Evolutionary conservation across 2,797 vertebrate genomes (phyloP).

Genomic region (Protonibea diacanthus): DNA sequence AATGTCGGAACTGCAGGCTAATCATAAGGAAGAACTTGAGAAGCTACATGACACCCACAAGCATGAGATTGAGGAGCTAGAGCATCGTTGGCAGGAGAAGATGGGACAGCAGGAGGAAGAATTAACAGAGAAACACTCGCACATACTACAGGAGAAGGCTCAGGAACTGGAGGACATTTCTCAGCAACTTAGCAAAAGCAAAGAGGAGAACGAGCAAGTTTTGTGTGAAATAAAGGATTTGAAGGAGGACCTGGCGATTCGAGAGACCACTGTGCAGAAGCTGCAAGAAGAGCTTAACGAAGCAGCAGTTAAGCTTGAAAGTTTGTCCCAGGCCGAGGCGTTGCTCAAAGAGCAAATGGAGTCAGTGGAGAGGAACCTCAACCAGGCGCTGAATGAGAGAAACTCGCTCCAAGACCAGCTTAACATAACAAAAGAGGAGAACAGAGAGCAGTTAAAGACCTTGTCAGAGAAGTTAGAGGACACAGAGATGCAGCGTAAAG

Average conservation of each 20-base stretch:
- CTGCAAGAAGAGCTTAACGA: constrained; percentile 89
- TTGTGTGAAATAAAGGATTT: constrained; percentile 81
- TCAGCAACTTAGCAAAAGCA: constrained; percentile 78
- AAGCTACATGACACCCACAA: constrained; percentile 84
- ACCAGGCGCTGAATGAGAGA: constrained; percentile 87
- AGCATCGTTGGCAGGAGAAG: constrained; percentile 85
- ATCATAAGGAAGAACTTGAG: constrained; percentile 91
- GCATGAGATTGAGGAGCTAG: constrained; percentile 82
- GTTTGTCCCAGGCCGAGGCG: constrained; percentile 85
- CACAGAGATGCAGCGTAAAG: constrained; percentile 83
- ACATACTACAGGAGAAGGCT: constrained; percentile 88
- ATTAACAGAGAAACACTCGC: constrained; percentile 85
- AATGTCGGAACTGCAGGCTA: constrained; percentile 89
- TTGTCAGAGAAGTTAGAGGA: constrained; percentile 82
- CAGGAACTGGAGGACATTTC: constrained; percentile 87
- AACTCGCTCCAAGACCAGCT: constrained; percentile 86
- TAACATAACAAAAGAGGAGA: constrained; percentile 80
- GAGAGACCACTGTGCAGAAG: constrained; percentile 85
- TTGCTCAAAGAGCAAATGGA: constrained; percentile 87
- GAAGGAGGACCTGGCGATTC: constrained; percentile 87
- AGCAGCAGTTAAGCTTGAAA: constrained; percentile 81
- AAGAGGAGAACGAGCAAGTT: constrained; percentile 84
- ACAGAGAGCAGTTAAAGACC: constrained; percentile 79
- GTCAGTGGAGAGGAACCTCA: constrained; percentile 87
- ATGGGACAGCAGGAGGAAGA: constrained; percentile 89